phyloP scores from a whole-genome alignment of 2,888 invertebrate genomes.

The Oscheius sp. region DNA sequence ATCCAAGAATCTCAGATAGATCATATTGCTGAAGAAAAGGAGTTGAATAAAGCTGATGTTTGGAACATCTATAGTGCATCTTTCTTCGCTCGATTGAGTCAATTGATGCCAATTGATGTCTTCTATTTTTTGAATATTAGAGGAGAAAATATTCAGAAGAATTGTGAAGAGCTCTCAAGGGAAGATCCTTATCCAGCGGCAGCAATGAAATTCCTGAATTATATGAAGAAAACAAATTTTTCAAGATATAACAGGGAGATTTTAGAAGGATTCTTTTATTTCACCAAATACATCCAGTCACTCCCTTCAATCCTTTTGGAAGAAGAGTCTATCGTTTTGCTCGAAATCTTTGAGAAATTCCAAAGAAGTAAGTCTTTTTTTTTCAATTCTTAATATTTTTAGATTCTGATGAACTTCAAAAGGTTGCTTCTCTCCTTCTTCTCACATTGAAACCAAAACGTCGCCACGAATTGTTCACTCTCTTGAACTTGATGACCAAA shows the following conservation, averaged over 20 bases:
- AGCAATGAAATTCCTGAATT: not conserved
- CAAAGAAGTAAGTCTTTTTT: not conserved
- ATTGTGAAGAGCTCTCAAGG: not conserved
- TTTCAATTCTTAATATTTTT: not conserved
- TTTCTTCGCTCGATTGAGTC: not conserved
- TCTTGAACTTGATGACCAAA: not conserved
- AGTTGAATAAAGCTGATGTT: not conserved
- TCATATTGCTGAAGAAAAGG: not conserved
- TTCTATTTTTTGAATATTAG: not conserved
- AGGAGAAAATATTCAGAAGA: not conserved
- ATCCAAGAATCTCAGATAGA: too few relatives aligned
- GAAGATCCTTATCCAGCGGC: not conserved
- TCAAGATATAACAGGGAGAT: not conserved
- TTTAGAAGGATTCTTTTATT: not conserved
- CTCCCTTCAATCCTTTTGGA: not conserved
- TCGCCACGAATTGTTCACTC: not conserved
- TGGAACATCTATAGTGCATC: constrained; percentile 1
- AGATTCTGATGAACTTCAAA: not conserved
- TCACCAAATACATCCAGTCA: not conserved
- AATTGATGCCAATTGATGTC: not conserved
- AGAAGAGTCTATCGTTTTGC: not conserved
- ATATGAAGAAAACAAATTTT: not conserved
- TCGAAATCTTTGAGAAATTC: not conserved
- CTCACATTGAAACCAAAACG: not conserved
- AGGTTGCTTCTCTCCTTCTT: not conserved